phyloP scores from a whole-genome alignment of 2,113 vertebrate genomes.

The Lepisosteus oculatus region DNA sequence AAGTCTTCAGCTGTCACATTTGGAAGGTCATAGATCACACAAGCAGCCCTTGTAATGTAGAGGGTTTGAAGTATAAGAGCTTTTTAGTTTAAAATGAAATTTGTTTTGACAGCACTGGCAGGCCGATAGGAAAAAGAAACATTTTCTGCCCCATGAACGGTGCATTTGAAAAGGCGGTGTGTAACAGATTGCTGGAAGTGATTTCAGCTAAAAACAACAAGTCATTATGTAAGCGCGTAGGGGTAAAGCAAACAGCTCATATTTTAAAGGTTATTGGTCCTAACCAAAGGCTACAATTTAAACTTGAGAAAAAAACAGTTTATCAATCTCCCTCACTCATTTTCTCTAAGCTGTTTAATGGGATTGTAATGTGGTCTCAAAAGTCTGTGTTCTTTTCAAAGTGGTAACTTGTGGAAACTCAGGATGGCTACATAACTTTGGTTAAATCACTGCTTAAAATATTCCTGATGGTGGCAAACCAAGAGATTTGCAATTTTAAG shows the following conservation, averaged over 20 bases:
- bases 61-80: conserved; percentile 73
- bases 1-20: conserved; percentile 71
- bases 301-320: too few species aligned
- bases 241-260: conserved; percentile 92
- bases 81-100: conserved; percentile 79
- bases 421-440: too few species aligned
- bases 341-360: too few species aligned
- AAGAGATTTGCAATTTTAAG: too few species aligned
- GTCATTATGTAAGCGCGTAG: conserved; percentile 84
- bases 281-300: too few species aligned
- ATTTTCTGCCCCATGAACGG: conserved; percentile 75
- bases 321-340: too few species aligned
- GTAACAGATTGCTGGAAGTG: conserved; percentile 91
- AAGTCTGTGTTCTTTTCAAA: too few species aligned
- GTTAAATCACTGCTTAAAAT: too few species aligned
- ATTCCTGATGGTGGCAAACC: too few species aligned
- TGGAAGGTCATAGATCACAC: conserved; percentile 71
- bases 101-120: conserved; percentile 82
- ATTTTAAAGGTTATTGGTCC: conserved; percentile 62
- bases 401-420: too few species aligned
- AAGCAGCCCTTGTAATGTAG: conserved; percentile 69
- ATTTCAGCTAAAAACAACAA: conserved; percentile 94
- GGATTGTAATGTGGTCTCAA: too few species aligned
- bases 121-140: conserved; percentile 85
- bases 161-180: conserved; percentile 61